phyloP scores from a whole-genome alignment of 1,140 invertebrate species.

The Panagrolaimus sp. region DNA sequence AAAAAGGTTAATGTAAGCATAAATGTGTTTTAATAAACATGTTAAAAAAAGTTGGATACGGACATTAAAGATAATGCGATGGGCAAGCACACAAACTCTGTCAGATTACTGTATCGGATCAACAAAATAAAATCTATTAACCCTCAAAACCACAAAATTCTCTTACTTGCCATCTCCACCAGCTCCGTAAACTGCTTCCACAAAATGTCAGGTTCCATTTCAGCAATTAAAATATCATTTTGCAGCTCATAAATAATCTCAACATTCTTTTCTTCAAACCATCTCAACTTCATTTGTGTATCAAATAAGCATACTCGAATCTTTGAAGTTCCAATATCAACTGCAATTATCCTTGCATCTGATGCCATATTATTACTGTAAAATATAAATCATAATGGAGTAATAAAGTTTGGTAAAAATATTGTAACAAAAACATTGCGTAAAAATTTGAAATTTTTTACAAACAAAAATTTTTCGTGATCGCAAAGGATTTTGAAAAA shows the following conservation, averaged over 20 bases:
- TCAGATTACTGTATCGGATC: not conserved
- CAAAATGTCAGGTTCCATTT: conserved; percentile 80
- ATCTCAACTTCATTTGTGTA: conserved; percentile 17
- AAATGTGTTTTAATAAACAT: not conserved
- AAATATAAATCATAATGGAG: too few species aligned
- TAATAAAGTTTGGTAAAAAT: not conserved
- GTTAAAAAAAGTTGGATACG: not conserved
- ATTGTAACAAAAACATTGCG: too few species aligned
- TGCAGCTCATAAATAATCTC: conserved; percentile 5
- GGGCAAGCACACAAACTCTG: too few species aligned
- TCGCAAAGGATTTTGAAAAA: too few species aligned
- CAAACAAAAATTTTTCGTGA: too few species aligned
- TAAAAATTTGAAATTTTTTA: too few species aligned
- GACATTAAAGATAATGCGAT: too few species aligned
- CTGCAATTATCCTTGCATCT: not conserved
- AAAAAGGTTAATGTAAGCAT: not conserved
- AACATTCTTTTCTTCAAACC: conserved; percentile 4
- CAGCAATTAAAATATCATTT: conserved; percentile 63
- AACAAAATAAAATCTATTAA: not conserved
- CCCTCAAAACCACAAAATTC: not conserved
- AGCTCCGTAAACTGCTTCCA: conserved; percentile 72
- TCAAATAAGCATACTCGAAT: conserved; percentile 30
- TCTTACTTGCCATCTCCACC: conserved; percentile 67
- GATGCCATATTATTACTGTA: too few species aligned
- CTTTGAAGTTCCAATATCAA: conserved; percentile 34